A percentile compares a stretch with the other conserved stretches of the same genome.
phyloP scores from a whole-genome alignment of 2,888 invertebrate genomes.

The Junonia oenone region DNA sequence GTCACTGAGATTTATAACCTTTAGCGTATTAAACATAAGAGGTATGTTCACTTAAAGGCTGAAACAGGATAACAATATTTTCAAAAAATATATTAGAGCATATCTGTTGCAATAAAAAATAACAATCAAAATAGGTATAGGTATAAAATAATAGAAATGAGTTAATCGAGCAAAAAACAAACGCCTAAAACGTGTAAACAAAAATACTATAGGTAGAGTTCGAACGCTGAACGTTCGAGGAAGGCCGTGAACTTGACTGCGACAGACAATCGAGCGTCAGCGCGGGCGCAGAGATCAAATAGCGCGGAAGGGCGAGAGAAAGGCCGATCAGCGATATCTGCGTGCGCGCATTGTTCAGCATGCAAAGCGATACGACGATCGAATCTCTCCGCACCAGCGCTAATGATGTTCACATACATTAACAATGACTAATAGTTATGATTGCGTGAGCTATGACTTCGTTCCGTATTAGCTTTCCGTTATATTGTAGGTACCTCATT shows the following conservation, averaged over 20 bases:
- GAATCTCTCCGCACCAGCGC: slow-evolving; percentile 9
- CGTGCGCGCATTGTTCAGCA: slow-evolving; percentile 17
- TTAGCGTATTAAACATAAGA: too few relatives aligned
- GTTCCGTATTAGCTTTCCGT: slow-evolving; percentile 11
- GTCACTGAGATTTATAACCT: too few relatives aligned
- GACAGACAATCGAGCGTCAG: slow-evolving; percentile 48
- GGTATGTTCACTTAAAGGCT: too few relatives aligned
- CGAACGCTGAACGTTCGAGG: slow-evolving; percentile 13
- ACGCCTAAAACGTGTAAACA: neutral
- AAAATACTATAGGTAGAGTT: neutral
- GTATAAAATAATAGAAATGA: too few relatives aligned
- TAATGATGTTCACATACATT: slow-evolving; percentile 19
- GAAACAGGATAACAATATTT: too few relatives aligned
- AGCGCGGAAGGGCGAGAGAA: slow-evolving; percentile 40
- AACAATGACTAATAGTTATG: slow-evolving; percentile 9
- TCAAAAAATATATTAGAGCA: too few relatives aligned
- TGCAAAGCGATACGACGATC: slow-evolving; percentile 8
- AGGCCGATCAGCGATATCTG: slow-evolving; percentile 34
- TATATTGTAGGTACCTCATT: neutral
- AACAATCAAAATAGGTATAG: too few relatives aligned
- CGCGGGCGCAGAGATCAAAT: slow-evolving; percentile 35
- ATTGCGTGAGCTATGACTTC: neutral
- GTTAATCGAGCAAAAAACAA: neutral
- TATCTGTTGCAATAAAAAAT: too few relatives aligned
- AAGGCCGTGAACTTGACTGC: slow-evolving; percentile 69